phyloP scores from a whole-genome alignment of 2,113 vertebrate species.

The Candoia aspera region DNA sequence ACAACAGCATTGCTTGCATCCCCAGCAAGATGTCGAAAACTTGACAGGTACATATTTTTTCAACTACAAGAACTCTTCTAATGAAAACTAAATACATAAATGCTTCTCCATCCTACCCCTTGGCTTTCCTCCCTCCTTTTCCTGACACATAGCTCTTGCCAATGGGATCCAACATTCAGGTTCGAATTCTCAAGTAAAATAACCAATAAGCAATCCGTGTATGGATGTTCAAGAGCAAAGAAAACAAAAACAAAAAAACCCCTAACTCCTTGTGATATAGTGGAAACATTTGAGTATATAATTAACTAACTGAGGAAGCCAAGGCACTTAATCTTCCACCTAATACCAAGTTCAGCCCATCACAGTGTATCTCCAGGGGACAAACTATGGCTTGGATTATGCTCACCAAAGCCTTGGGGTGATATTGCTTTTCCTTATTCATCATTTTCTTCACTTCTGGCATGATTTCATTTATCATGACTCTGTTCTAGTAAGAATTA shows the following conservation, averaged over 20 bases:
- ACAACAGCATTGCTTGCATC: constrained; percentile 84
- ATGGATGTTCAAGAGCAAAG: constrained; percentile 81
- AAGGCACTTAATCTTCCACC: constrained; percentile 90
- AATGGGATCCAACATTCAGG: constrained; percentile 90
- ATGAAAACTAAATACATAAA: constrained; percentile 96
- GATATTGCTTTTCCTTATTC: constrained; percentile 87
- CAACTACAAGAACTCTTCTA: constrained; percentile 85
- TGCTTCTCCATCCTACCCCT: constrained; percentile 60
- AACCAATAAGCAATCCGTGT: constrained; percentile 91
- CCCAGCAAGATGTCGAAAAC: constrained; percentile 86
- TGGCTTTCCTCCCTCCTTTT: constrained; percentile 54
- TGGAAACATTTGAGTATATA: constrained; percentile 88
- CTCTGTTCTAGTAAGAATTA: constrained; percentile 85
- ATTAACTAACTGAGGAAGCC: constrained; percentile 88
- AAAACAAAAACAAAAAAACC: constrained; percentile 68
- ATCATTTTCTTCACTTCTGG: constrained; percentile 79
- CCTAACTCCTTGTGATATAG: constrained; percentile 73
- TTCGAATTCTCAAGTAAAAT: constrained; percentile 94
- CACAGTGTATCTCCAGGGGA: constrained; percentile 77
- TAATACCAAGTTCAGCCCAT: constrained; percentile 88
- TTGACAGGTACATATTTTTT: constrained; percentile 96
- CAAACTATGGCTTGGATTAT: constrained; percentile 83
- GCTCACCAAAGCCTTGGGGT: constrained; percentile 84
- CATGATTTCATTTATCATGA: constrained; percentile 85
- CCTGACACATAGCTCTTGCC: constrained; percentile 87